Base-by-base conservation (phyloP, 2,113 vertebrate species). In the Condylura cristata region DNA sequence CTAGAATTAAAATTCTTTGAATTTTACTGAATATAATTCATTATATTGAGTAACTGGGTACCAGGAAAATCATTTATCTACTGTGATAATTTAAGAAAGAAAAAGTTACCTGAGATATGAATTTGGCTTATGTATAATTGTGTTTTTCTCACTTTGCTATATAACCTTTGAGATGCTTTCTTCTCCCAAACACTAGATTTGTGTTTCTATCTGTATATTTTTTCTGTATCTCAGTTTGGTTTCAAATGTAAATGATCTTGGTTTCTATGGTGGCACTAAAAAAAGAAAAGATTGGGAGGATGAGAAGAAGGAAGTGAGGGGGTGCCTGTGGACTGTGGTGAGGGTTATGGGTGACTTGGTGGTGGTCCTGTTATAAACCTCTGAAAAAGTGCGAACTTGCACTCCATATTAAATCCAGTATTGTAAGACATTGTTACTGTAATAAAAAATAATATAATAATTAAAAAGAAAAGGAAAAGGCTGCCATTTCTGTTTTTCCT, bases 231-330 rank as follows among this genome's bases (percentile, higher is more conserved):
- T 86, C 46, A 66, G 44, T 87, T 82, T 78, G 48, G 39, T 88
- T 97, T 96, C 92, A 90, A 97, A 90, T 85, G 41, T 96, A 82
- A 84, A 93, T 86, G 44, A 63, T 80, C n/a, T 89, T 94, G 79
- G 60, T 66, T n/a, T 92, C 46, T 93, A 10, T 41, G 53, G 44
- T 60, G 39, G 68, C 22, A 79, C 30, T 90, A 61, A 93, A 39
- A 63, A 94, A 51, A 58, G 63, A 80, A 89, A 17, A 44, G 84
- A 56, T 56, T 56, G 53, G 53, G 53, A 56, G 53, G 53, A 6
- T 56, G 53, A 22, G 53, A 56, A 20, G 53, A 56, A 20, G 53
- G 53, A 56, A 56, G 22, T 7, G 20, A 56, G 53, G 53, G 53
- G 53, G 53, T 22, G 18, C 6, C 18, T 56, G 18, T 6, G 53